Evolutionary conservation across 2,113 vertebrate genomes (phyloP).

Genomic region (Pygathrix nemaeus): DNA sequence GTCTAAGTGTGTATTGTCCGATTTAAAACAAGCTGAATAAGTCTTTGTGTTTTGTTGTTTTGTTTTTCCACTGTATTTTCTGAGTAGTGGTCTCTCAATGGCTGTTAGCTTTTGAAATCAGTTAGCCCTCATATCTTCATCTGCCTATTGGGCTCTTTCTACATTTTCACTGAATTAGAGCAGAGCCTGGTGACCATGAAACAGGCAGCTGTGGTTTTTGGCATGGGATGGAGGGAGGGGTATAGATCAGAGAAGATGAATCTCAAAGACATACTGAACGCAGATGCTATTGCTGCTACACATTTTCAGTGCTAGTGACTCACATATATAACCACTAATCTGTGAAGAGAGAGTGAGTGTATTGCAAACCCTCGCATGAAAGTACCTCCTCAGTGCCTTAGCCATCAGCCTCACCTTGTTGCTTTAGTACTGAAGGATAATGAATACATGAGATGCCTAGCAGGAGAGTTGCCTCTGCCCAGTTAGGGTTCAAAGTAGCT

Average conservation of each 20-base stretch:
- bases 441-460: neutral
- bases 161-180: neutral
- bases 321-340: neutral
- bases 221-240: neutral
- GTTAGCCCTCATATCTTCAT: neutral
- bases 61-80: neutral
- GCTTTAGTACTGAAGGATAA: neutral
- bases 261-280: neutral
- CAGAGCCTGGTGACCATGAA: neutral
- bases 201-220: neutral
- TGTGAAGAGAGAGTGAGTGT: neutral
- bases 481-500: neutral
- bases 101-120: conserved; percentile 30
- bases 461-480: neutral
- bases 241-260: neutral
- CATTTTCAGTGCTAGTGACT: neutral
- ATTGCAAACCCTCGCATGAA: neutral
- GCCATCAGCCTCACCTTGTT: neutral
- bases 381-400: neutral
- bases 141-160: neutral
- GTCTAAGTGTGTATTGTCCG: neutral
- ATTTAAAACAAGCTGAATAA: neutral
- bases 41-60: neutral
- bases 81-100: neutral
- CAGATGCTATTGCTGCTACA: neutral